phyloP scores from a whole-genome alignment of 2,888 invertebrate genomes.

The Rotaria magnacalcarata region DNA sequence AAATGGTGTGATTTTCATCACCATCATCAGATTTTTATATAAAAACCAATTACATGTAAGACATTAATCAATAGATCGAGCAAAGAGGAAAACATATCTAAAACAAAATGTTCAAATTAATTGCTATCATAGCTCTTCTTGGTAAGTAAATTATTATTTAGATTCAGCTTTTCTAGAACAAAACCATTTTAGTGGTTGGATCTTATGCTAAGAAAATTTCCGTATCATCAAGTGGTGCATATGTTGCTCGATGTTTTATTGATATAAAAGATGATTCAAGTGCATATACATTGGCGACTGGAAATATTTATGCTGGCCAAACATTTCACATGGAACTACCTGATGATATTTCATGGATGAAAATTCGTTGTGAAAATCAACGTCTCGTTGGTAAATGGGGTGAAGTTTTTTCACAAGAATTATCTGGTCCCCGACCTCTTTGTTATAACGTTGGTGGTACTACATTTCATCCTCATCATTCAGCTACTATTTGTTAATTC shows the following conservation, averaged over 20 bases:
- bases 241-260: background rate
- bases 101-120: background rate
- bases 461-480: background rate
- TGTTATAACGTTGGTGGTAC: constrained; percentile 25
- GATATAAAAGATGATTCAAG: background rate
- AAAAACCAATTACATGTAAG: background rate
- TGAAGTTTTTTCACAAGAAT: constrained; percentile 4
- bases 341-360: background rate
- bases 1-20: background rate
- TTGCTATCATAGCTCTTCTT: background rate
- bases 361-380: constrained; percentile 21
- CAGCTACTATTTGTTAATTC: background rate
- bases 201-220: background rate
- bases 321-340: background rate
- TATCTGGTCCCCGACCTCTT: background rate
- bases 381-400: background rate
- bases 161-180: too few species aligned
- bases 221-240: background rate
- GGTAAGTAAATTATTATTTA: background rate
- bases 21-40: background rate
- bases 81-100: too few species aligned
- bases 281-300: background rate
- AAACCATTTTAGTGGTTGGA: background rate
- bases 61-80: background rate
- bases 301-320: constrained; percentile 30